Evolutionary conservation across 2,113 vertebrate species (phyloP).

Genomic region (Micronisus gabar): DNA sequence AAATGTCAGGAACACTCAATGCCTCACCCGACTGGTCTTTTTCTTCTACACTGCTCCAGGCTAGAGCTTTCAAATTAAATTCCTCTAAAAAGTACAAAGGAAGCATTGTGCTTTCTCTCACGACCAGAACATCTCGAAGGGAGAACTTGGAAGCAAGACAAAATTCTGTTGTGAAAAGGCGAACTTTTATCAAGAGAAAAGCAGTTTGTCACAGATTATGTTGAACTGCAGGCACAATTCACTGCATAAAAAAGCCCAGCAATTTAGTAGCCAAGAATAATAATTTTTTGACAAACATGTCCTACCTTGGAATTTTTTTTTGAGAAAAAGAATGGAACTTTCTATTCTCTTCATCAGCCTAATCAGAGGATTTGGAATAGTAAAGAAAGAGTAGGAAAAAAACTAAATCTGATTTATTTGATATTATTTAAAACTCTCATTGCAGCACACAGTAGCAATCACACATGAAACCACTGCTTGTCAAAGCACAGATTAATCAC

Average conservation of each 20-base stretch:
- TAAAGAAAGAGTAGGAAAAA: not conserved
- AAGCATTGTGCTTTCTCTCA: not conserved
- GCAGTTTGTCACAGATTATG: not conserved
- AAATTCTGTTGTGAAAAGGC: not conserved
- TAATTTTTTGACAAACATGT: not conserved
- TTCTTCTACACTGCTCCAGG: not conserved
- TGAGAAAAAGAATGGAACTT: not conserved
- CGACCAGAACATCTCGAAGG: not conserved
- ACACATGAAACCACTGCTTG: not conserved
- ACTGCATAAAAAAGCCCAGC: not conserved
- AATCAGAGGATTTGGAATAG: not conserved
- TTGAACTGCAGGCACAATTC: not conserved
- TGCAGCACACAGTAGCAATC: not conserved
- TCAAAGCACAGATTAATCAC: not conserved
- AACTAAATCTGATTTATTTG: not conserved
- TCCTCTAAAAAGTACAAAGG: not conserved
- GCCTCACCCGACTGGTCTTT: not conserved
- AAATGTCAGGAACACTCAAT: not conserved
- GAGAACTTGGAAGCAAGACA: not conserved
- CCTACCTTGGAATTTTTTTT: not conserved
- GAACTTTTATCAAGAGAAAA: not conserved
- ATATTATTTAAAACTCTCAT: not conserved
- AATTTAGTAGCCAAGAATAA: not conserved
- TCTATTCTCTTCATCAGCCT: not conserved
- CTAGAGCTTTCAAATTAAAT: not conserved